phyloP scores from a whole-genome alignment of 2,113 vertebrate species.

The Chlorodrepanis virens region DNA sequence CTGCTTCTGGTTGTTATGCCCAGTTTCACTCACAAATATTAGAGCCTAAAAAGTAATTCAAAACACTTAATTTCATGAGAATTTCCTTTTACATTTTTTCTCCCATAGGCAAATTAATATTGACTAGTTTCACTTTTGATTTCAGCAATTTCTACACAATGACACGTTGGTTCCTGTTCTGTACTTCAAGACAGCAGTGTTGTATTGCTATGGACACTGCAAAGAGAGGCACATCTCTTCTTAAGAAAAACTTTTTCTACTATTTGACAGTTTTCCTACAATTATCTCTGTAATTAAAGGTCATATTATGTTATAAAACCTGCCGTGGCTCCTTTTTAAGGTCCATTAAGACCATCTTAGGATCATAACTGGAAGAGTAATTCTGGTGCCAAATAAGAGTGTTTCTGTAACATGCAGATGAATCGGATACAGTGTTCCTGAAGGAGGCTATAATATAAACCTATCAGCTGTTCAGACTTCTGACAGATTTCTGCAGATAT shows the following conservation, averaged over 20 bases:
- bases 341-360: background rate
- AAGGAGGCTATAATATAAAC: background rate
- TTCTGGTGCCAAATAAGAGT: background rate
- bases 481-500: background rate
- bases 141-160: background rate
- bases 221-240: background rate
- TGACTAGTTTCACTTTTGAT: background rate
- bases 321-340: background rate
- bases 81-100: background rate
- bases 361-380: background rate
- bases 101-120: background rate
- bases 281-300: background rate
- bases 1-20: background rate
- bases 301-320: background rate
- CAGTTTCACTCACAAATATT: background rate
- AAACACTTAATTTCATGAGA: background rate
- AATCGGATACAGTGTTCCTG: background rate
- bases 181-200: background rate
- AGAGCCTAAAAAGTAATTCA: background rate
- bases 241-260: background rate
- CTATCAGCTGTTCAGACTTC: background rate
- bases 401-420: background rate
- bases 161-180: background rate
- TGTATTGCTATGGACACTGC: background rate
- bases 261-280: background rate